Evolutionary conservation across 2,797 vertebrate species (phyloP).

Genomic region (Epinephelus coioides): DNA sequence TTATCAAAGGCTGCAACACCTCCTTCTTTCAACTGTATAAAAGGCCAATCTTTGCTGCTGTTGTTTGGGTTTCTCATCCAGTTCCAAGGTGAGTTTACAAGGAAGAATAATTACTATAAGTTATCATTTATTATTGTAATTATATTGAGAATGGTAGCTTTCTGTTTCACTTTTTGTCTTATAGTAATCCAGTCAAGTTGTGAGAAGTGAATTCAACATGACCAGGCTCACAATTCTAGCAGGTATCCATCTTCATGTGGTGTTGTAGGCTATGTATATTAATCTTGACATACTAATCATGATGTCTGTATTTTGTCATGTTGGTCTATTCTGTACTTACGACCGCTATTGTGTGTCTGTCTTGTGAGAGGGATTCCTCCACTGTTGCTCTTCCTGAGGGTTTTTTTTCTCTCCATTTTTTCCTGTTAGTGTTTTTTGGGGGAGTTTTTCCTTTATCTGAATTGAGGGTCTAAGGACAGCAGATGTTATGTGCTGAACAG

Average conservation of each 20-base stretch:
- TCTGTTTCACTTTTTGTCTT: constrained; percentile 24
- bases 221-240: constrained; percentile 69
- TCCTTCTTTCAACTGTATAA: constrained; percentile 52
- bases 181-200: constrained; percentile 23
- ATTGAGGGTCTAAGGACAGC: background rate
- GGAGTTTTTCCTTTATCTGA: no score
- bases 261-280: no score
- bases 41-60: constrained; percentile 31
- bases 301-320: background rate
- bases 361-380: no score
- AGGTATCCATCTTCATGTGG: constrained; percentile 53
- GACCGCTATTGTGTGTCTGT: no score
- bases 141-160: background rate
- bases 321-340: background rate
- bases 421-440: no score
- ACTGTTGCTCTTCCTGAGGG: no score
- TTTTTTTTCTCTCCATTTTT: no score
- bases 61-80: constrained; percentile 17
- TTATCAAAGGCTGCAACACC: constrained; percentile 1
- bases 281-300: no score
- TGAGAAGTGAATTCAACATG: constrained; percentile 54
- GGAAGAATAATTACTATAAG: background rate
- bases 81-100: constrained; percentile 50
- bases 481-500: background rate
- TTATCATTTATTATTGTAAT: background rate